Base-by-base conservation (phyloP, 2,797 vertebrate genomes). In the Pagetopsis macropterus region DNA sequence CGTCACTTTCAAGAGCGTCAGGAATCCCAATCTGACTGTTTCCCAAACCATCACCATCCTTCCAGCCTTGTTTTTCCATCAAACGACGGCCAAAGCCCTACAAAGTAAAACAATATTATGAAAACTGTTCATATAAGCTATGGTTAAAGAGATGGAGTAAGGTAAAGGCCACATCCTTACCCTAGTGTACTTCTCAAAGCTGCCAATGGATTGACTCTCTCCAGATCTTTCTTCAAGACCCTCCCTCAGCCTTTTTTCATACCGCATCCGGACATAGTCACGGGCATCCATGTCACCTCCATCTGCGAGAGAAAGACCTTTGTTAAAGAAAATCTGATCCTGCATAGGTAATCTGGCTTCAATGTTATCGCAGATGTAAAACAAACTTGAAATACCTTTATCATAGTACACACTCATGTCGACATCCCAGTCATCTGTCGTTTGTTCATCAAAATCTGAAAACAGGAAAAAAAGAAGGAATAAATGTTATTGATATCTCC, bases 331-430 rank as follows among this genome's bases (percentile, higher is more conserved):
- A 73, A 74, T 43, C 14, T 41, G 10, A 51, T 9, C 11, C 9
- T 54, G 43, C 44, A 60, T 33, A 16, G 46, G 50, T 19, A 64
- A 54, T 33, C 56, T 63, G 27, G 3, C 37, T 55, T 1, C 1
- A 21, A 21, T 7, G 1, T 37, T 3, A 48, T 7, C 9, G 37
- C 2, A 72, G 2, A 5, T 21, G 9, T 13, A n/a, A 17, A 45
- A 37, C 1, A 46, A 73, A 45, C 14, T 5, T 58, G 0, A 9
- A 0, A 57, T 96, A 98, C 97, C 97, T 97, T 89, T 93, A 75
- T 99, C 96, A 4, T 99, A 99, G 93, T 99, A 99, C 79, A 97
- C 89, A 21, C 97, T 97, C 98, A 99, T 98, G 89, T 99, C 98
- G 72, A 99, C 96, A 1, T 99, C 98, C 98, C 98, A 99, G 91